Base-by-base conservation (phyloP, 2,797 vertebrate species). In the Scarus forsteni region DNA sequence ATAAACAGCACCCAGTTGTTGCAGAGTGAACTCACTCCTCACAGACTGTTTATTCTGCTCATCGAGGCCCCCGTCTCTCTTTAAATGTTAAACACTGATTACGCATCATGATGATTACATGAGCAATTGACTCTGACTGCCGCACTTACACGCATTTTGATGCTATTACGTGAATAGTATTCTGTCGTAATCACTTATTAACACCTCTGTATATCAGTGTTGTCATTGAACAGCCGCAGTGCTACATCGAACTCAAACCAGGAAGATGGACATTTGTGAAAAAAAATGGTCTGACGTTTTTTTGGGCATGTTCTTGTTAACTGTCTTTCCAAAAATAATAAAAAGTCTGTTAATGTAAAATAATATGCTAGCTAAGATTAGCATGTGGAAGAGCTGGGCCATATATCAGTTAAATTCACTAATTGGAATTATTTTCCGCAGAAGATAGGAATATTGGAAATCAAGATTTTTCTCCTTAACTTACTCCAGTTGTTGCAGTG, bases 1-100 rank as follows among this genome's bases (percentile, higher is more conserved):
- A 93, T 92, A 81, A 89, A 85, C 86, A 80, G 84, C 84, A 89
- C 87, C 86, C 88, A 87, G 87, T 90, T 82, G 87, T 90, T 88
- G 76, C 71, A 49, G 84, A 79, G 84, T 68, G 50, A 83, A 89
- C 86, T 86, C 80, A 44, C 83, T 84, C 74, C 76, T 66, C 70
- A 46, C 81, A 87, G 74, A 75, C 84, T 84, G 77, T 90, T 89
- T 88, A 79, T 83, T 89, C 80, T 87, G 56, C 58, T 90, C 80
- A 85, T 74, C 64, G 80, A 27, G 73, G 70, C 73, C 80, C 67
- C 66, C 64, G 66, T 66, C 70, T 71, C 60, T 44, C 35, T 83
- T 79, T 85, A 85, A 88, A 88, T 84, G 83, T 84, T 89, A 77
- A 79, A 83, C 15, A 68, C 70, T 74, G 56, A 83, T 87, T 79